phyloP scores from a whole-genome alignment of 1,140 invertebrate species.

The Dinoponera quadriceps region DNA sequence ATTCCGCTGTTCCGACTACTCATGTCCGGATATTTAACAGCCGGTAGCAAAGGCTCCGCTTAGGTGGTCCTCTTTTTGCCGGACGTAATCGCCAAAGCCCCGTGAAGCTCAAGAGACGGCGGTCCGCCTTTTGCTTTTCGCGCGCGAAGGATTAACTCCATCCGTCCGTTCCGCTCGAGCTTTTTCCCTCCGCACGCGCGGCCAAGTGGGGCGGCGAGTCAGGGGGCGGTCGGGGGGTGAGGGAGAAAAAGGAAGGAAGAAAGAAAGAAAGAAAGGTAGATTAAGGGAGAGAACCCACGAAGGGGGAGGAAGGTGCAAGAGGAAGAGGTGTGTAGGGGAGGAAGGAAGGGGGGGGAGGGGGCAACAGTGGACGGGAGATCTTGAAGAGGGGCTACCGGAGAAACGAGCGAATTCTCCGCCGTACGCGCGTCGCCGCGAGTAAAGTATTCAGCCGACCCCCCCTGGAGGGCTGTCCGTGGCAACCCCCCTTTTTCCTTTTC shows the following conservation, averaged over 20 bases:
- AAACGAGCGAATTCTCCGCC: conserved; percentile 57
- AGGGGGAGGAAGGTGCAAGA: background rate
- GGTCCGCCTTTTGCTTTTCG: conserved; percentile 71
- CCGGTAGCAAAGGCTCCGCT: conserved; percentile 42
- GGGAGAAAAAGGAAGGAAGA: background rate
- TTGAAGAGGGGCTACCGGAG: conserved; percentile 14
- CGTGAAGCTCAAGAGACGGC: conserved; percentile 70
- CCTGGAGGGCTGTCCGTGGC: conserved; percentile 67
- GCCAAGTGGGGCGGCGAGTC: background rate
- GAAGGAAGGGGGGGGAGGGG: background rate
- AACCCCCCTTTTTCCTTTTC: conserved; percentile 75
- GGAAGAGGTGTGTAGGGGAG: background rate
- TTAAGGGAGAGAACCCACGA: too few species aligned
- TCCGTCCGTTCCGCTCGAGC: conserved; percentile 51
- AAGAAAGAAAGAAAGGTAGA: background rate
- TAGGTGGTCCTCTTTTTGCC: conserved; percentile 39
- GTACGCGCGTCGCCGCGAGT: conserved; percentile 56
- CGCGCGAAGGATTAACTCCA: conserved; percentile 70
- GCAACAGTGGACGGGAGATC: conserved; percentile 10
- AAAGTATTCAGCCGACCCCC: conserved; percentile 65
- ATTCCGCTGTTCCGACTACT: conserved; percentile 36
- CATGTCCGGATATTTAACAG: conserved; percentile 67
- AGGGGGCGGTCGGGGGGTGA: background rate
- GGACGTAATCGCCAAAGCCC: conserved; percentile 70
- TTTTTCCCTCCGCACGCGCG: conserved; percentile 45